Base-by-base conservation (phyloP, 1,140 invertebrate species). In the Acromyrmex charruanus region DNA sequence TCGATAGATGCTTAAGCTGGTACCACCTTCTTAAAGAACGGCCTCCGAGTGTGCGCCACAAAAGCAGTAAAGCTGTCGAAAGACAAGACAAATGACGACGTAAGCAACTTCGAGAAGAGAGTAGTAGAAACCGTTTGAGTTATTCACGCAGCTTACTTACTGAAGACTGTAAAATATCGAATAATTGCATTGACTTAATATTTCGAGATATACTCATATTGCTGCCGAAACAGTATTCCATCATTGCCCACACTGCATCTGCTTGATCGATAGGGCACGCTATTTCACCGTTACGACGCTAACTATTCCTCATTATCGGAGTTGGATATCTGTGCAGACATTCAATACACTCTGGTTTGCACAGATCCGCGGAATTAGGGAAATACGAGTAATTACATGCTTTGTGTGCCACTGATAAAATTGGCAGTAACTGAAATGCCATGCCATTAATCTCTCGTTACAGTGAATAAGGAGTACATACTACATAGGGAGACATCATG, bases 1-100 rank as follows among this genome's bases (percentile, higher is more conserved):
- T 91, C 85, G 88, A 89, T 87, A 75, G 80, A 84, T 84, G 51
- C 69, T 84, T 61, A 61, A 84, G 69, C 55, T 51, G 69, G 69
- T 51, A 84, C 80, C 80, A 84, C 80, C 69, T 75, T 84, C 55
- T 84, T 61, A 51, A 75, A 63, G 55, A 84, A 84, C 55, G 31
- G 35, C 55, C 80, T 28, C 80, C 69, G 68, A 49, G 53, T 53
- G 77, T 31, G 31, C 69, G 55, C 69, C 80, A 61, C 80, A 84
- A 75, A 74, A 61, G 80, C 80, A 84, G 69, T 84, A 84, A 84
- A 84, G 69, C 80, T 84, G 80, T 84, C 80, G 69, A 74, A 72
- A 74, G 80, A 51, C 69, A 74, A 84, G 69, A 84, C 80, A 74
- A 84, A 84, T 61, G 80, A 75, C 80, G 69, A 51, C 63, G 69